Evolutionary conservation across 2,888 invertebrate genomes (phyloP).

Genomic region (Cheilosia soror): DNA sequence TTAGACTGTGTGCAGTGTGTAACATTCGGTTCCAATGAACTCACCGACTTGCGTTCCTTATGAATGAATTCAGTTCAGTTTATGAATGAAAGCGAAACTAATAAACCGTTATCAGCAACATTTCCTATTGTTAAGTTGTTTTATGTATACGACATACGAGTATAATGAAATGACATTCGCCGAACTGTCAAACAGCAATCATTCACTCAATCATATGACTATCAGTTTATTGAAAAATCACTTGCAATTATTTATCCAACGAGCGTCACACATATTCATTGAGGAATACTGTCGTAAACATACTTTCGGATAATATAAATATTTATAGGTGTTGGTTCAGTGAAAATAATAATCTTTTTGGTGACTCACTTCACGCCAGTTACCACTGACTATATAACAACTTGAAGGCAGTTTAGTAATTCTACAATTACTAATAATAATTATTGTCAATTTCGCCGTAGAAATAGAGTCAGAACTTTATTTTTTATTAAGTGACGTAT

Average conservation of each 20-base stretch:
- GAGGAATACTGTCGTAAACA: not conserved
- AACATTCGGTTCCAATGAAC: too few species aligned
- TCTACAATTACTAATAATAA: not conserved
- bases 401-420: too few species aligned
- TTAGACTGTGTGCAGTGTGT: too few species aligned
- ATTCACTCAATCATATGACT: not conserved
- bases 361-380: not conserved
- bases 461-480: not conserved
- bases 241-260: not conserved
- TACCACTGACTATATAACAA: too few species aligned
- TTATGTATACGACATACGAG: too few species aligned
- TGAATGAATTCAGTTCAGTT: too few species aligned
- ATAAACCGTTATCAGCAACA: too few species aligned
- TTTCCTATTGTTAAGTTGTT: too few species aligned
- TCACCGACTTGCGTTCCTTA: too few species aligned
- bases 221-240: not conserved
- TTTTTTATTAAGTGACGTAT: not conserved
- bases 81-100: too few species aligned
- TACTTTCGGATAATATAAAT: not conserved
- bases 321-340: not conserved
- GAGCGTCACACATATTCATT: not conserved
- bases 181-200: too few species aligned
- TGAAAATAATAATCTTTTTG: not conserved
- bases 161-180: too few species aligned
- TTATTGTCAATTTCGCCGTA: not conserved